Evolutionary conservation across 2,797 vertebrate genomes (phyloP).

Genomic region (Caiman crocodilus): DNA sequence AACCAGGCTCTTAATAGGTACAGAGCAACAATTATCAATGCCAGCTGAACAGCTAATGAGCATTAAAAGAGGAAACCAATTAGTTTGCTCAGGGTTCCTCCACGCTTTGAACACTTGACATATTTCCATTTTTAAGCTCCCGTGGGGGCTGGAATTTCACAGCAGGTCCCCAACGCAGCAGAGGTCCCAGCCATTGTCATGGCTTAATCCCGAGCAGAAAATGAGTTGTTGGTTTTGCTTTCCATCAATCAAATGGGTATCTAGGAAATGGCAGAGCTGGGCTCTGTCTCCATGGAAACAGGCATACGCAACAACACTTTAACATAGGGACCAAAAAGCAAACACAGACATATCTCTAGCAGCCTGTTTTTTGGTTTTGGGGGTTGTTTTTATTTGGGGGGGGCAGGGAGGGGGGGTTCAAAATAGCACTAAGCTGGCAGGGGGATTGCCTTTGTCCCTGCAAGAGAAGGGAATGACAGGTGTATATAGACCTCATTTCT

Average conservation of each 20-base stretch:
- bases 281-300: constrained; percentile 52
- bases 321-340: neutral
- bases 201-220: neutral
- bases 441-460: neutral
- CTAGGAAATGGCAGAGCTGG: constrained; percentile 5
- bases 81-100: constrained; percentile 49
- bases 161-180: neutral
- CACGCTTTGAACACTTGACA: neutral
- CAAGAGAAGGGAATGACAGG: fast-evolving
- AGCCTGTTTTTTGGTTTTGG: neutral
- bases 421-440: neutral
- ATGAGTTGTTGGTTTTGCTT: neutral
- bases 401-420: neutral
- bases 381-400: neutral
- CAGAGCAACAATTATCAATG: constrained; percentile 52
- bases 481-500: neutral
- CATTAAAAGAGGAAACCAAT: constrained; percentile 32
- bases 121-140: neutral
- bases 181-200: neutral
- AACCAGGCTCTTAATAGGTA: constrained; percentile 34
- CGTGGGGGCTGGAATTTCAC: fast-evolving
- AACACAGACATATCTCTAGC: constrained; percentile 35
- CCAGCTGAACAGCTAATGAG: constrained; percentile 46
- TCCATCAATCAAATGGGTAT: neutral
- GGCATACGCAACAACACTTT: neutral